These are phyloP conservation scores for Beris morrisii DNA, from an alignment of 2,888 invertebrate genomes.

Conservation along the genomic window DNA sequence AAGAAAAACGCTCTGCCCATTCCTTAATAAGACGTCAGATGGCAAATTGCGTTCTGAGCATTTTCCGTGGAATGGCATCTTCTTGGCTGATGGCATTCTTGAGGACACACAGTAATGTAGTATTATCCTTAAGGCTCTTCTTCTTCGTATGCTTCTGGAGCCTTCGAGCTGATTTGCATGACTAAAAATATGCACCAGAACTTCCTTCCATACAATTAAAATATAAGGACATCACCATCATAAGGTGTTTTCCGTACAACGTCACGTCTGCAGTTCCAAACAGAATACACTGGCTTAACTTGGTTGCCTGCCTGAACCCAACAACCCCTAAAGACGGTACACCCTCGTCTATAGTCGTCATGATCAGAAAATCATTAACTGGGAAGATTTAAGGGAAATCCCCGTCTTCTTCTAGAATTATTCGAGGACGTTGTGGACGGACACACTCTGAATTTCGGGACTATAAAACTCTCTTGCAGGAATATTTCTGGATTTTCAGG, in stretches of 20 bases:
- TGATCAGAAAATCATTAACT: slow-evolving; percentile 40
- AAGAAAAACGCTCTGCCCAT: not conserved
- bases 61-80: slow-evolving; percentile 11
- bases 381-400: slow-evolving; percentile 35
- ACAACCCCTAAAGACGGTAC: too few species aligned
- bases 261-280: not conserved
- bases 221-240: slow-evolving; percentile 30
- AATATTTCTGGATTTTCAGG: not conserved
- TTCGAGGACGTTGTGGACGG: slow-evolving; percentile 1
- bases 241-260: slow-evolving; percentile 27
- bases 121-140: slow-evolving; percentile 11
- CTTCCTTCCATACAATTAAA: slow-evolving; percentile 33
- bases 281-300: not conserved
- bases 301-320: not conserved
- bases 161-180: slow-evolving; percentile 33
- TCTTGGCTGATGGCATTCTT: slow-evolving; percentile 10
- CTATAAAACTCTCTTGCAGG: not conserved
- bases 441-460: slow-evolving; percentile 18
- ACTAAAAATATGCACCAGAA: slow-evolving; percentile 34
- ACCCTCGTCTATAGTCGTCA: slow-evolving; percentile 11
- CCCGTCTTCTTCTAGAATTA: slow-evolving; percentile 19
- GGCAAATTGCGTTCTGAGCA: slow-evolving; percentile 34
- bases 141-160: not conserved
- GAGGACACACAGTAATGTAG: slow-evolving; percentile 17
- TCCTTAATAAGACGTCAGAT: slow-evolving; percentile 36